Evolutionary conservation across 2,113 vertebrate species (phyloP).

Genomic region (Lycocorax pyrrhopterus): DNA sequence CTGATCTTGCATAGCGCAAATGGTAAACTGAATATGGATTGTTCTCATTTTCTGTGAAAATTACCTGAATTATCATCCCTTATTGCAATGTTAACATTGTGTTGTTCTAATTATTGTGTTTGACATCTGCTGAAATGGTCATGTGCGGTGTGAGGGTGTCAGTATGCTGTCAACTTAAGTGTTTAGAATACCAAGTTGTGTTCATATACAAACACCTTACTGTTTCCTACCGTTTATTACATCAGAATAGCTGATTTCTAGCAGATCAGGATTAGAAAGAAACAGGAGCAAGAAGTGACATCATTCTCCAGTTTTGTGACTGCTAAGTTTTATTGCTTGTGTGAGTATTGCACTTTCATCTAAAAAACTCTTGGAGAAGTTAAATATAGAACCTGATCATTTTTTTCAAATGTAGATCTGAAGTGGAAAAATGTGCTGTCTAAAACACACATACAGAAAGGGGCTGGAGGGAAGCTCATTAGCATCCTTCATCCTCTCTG

Average conservation of each 20-base stretch:
- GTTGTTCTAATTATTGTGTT: neutral
- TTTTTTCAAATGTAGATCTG: neutral
- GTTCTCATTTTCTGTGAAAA: neutral
- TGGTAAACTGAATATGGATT: neutral
- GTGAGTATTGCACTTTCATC: neutral
- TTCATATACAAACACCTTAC: neutral
- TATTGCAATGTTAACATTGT: neutral
- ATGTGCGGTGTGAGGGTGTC: neutral
- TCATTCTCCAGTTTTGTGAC: neutral
- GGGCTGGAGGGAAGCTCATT: neutral
- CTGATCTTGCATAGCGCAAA: neutral
- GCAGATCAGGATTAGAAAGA: neutral
- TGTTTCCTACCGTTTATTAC: neutral
- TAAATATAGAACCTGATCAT: neutral
- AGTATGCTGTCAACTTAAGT: neutral
- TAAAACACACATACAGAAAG: neutral
- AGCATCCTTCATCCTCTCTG: neutral
- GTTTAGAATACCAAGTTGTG: neutral
- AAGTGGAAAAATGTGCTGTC: neutral
- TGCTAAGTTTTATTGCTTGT: neutral
- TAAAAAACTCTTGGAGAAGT: neutral
- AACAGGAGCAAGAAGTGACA: neutral
- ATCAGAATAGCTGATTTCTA: neutral
- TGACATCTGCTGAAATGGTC: neutral
- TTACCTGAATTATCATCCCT: neutral